phyloP scores from a whole-genome alignment of 2,797 vertebrate species.

The Perodicticus potto region DNA sequence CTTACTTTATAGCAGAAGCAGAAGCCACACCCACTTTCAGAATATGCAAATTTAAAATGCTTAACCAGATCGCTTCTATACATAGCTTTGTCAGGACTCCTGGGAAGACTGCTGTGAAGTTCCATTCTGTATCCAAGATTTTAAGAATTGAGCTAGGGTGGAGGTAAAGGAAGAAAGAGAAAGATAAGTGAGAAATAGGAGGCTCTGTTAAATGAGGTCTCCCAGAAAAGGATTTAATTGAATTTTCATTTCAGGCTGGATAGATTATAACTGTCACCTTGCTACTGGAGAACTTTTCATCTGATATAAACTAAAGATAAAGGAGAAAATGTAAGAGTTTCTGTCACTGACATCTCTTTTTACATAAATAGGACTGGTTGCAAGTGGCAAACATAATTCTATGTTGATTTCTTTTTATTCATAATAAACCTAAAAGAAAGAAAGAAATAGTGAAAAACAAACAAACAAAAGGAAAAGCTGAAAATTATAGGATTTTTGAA shows the following conservation, averaged over 20 bases:
- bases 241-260: not conserved
- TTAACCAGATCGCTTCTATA: not conserved
- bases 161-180: not conserved
- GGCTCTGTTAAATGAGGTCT: not conserved
- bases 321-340: not conserved
- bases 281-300: not conserved
- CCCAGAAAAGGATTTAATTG: slow-evolving; percentile 2
- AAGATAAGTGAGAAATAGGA: not conserved
- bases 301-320: not conserved
- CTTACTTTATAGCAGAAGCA: not conserved
- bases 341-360: not conserved
- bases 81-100: not conserved
- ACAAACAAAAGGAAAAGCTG: slow-evolving; percentile 19
- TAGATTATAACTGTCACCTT: not conserved
- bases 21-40: not conserved
- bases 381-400: not conserved
- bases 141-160: not conserved
- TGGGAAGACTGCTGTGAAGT: not conserved
- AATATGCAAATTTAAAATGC: not conserved
- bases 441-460: slow-evolving; percentile 17
- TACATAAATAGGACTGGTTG: not conserved
- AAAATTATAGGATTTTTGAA: slow-evolving; percentile 3
- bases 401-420: slow-evolving; percentile 35
- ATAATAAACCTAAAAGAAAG: not conserved
- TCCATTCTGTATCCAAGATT: not conserved